Percentiles rank a stretch among this genome's conserved stretches.
These are phyloP conservation scores for Fragum sueziense DNA, from an alignment of 2,888 invertebrate species.

Conservation along the genomic window DNA sequence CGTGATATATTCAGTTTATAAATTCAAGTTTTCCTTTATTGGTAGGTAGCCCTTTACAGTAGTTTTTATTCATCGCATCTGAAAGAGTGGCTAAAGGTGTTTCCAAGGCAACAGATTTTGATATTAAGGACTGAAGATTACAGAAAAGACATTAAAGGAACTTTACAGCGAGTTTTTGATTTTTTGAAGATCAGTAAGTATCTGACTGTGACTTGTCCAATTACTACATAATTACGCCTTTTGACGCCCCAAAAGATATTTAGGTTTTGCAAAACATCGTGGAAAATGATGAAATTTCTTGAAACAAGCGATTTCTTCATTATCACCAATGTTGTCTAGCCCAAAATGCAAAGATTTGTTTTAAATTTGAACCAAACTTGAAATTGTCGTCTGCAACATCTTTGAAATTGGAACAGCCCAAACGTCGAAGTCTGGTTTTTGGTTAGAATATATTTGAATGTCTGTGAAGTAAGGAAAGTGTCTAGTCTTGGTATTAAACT, in stretches of 20 bases:
- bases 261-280: background rate
- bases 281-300: background rate
- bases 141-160: constrained; percentile 24
- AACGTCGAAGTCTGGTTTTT: too few relatives aligned
- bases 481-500: too few relatives aligned
- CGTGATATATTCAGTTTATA: too few relatives aligned
- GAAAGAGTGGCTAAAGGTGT: constrained; percentile 54
- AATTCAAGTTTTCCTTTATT: too few relatives aligned
- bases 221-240: background rate
- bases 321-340: background rate
- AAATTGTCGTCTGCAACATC: too few relatives aligned
- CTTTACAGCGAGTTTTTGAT: constrained; percentile 19
- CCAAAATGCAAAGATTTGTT: background rate
- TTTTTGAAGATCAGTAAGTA: constrained; percentile 34
- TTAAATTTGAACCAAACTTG: too few relatives aligned
- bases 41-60: constrained; percentile 49
- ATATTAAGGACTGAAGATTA: constrained; percentile 56
- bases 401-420: too few relatives aligned
- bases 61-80: constrained; percentile 54
- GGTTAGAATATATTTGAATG: too few relatives aligned
- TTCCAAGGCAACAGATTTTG: constrained; percentile 51
- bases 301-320: background rate
- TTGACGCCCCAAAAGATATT: background rate
- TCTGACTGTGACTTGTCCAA: background rate
- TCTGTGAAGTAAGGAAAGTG: too few relatives aligned